Evolutionary conservation across 2,113 vertebrate species (phyloP).

Genomic region (Hyperopisus bebe): DNA sequence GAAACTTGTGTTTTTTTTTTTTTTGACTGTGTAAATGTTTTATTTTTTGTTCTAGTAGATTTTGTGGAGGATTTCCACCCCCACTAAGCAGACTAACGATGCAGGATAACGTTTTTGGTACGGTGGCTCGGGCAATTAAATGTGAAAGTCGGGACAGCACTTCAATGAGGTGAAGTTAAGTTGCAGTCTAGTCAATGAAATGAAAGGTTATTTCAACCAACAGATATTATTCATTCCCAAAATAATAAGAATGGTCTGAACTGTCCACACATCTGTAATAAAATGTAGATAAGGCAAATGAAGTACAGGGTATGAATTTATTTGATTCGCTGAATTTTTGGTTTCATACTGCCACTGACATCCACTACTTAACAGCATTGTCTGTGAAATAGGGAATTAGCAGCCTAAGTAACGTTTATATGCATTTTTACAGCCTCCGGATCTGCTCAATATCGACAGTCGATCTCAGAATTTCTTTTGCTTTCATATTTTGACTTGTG

Average conservation of each 20-base stretch:
- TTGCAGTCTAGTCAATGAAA: background rate
- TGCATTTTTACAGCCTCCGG: background rate
- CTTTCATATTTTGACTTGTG: background rate
- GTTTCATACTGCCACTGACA: background rate
- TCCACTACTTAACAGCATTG: background rate
- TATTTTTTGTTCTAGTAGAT: background rate
- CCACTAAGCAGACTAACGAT: background rate
- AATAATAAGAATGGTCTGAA: background rate
- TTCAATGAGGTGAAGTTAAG: background rate
- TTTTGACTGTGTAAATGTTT: background rate
- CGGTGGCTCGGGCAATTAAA: background rate
- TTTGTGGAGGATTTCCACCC: background rate
- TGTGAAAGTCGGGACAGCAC: background rate
- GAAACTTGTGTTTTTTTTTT: background rate
- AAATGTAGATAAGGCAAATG: background rate
- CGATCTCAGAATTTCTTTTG: background rate
- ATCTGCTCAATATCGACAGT: background rate
- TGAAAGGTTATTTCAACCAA: background rate
- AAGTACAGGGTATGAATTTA: background rate
- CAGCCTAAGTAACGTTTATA: background rate
- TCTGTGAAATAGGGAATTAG: background rate
- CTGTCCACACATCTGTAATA: background rate
- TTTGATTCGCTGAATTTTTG: background rate
- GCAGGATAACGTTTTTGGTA: background rate
- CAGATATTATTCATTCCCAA: background rate